Conservation (phyloP, 2,113 vertebrate species). For the Bostrychus sinensis region DNA sequence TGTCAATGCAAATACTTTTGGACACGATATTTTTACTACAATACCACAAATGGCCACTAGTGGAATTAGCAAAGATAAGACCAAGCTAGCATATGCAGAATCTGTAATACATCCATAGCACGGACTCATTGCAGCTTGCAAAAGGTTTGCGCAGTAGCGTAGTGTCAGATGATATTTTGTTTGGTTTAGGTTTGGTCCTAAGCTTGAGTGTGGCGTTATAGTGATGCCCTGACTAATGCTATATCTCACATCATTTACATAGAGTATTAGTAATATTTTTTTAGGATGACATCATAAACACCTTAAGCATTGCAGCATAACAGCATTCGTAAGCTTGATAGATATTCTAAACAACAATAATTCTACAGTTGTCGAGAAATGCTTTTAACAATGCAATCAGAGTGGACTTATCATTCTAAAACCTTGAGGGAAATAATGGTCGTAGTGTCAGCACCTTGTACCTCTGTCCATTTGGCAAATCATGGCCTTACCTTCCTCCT, state of each 20-base stretch:
- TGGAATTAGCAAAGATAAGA: too few species aligned
- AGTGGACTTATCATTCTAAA: slow-evolving; percentile 5
- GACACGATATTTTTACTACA: too few species aligned
- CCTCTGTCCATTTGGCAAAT: slow-evolving; percentile 29
- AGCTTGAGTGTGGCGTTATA: slow-evolving; percentile 11
- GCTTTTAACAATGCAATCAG: neutral
- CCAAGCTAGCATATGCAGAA: too few species aligned
- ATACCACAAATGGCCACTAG: too few species aligned
- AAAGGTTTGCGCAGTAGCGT: too few species aligned
- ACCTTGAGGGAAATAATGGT: slow-evolving; percentile 9
- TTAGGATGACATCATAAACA: slow-evolving; percentile 14
- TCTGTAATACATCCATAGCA: too few species aligned
- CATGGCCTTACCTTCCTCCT: slow-evolving; percentile 29
- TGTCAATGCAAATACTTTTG: too few species aligned
- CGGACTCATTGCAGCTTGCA: too few species aligned
- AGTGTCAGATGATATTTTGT: too few species aligned
- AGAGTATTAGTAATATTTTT: neutral
- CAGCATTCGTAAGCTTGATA: slow-evolving; percentile 24
- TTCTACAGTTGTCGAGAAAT: neutral
- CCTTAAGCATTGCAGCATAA: slow-evolving; percentile 20
- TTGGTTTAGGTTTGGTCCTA: too few species aligned
- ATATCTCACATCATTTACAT: slow-evolving; percentile 28
- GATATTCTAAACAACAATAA: neutral
- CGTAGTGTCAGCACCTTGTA: slow-evolving; percentile 16
- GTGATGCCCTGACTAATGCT: slow-evolving; percentile 17